Conservation (phyloP, 1,140 invertebrate species). For the Halyomorpha halys region DNA sequence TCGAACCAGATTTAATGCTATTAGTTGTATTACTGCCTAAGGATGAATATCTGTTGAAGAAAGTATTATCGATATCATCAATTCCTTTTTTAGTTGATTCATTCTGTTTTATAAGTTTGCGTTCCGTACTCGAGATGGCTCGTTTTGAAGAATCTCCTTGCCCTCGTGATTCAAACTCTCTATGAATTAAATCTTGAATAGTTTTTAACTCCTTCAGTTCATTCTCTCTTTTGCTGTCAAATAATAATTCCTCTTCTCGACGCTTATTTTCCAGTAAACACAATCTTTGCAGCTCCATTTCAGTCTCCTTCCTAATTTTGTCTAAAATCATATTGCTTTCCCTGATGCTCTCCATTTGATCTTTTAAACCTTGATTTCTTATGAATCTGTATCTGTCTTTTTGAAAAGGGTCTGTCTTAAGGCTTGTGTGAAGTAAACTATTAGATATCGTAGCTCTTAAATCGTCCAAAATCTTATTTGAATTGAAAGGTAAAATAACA, state of each 20-base stretch:
- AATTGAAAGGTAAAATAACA: background rate
- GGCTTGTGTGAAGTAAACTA: background rate
- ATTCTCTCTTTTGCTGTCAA: background rate
- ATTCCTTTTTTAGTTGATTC: background rate
- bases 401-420: background rate
- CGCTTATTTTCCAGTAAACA: background rate
- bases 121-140: background rate
- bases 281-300: background rate
- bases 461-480: slow-evolving; percentile 7
- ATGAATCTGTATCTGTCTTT: background rate
- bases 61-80: background rate
- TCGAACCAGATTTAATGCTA: too few relatives aligned
- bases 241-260: background rate
- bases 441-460: background rate
- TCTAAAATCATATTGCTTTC: background rate
- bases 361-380: background rate
- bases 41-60: background rate
- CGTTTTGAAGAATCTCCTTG: slow-evolving; percentile 2
- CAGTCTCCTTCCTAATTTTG: background rate
- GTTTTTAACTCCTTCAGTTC: background rate
- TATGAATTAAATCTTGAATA: background rate
- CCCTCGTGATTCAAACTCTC: background rate
- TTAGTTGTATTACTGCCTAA: background rate
- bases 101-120: background rate
- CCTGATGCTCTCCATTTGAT: background rate